Evolutionary conservation across 2,113 vertebrate genomes (phyloP).

Genomic region (Cyanoramphus novaezelandiae): DNA sequence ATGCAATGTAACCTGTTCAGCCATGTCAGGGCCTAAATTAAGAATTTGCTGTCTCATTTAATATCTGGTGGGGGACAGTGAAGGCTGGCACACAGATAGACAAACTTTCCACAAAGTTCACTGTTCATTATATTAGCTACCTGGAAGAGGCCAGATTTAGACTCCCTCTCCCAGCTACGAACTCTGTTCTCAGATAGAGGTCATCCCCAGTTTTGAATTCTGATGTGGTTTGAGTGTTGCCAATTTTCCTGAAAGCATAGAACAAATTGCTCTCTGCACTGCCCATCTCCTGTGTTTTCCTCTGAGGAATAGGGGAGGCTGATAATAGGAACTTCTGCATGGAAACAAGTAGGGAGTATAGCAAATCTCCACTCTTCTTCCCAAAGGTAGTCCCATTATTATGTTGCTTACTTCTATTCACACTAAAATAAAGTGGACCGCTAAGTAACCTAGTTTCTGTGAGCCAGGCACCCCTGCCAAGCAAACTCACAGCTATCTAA

Average conservation of each 20-base stretch:
- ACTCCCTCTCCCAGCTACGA: neutral
- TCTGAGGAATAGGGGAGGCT: constrained; percentile 15
- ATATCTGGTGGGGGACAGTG: neutral
- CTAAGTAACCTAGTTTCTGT: neutral
- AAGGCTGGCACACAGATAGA: neutral
- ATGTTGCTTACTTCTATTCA: neutral
- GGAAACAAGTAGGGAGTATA: neutral
- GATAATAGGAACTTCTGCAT: neutral
- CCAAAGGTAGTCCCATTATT: neutral
- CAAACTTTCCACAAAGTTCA: neutral
- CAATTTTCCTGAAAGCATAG: constrained; percentile 32
- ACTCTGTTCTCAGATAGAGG: neutral
- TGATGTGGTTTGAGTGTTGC: constrained; percentile 9
- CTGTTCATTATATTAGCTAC: neutral
- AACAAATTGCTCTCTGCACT: constrained; percentile 15
- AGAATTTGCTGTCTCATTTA: neutral
- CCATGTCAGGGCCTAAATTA: neutral
- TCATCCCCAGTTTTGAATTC: constrained; percentile 9
- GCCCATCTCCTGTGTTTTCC: neutral
- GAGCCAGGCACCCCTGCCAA: neutral
- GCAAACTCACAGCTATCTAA: neutral
- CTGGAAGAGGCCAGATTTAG: neutral
- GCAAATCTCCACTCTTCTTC: neutral
- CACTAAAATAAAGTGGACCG: neutral
- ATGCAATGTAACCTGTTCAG: neutral